A percentile compares a stretch with the other conserved stretches of the same genome.
Evolutionary conservation across 2,113 vertebrate genomes (phyloP).

Genomic region (Dendropsophus ebraccatus): DNA sequence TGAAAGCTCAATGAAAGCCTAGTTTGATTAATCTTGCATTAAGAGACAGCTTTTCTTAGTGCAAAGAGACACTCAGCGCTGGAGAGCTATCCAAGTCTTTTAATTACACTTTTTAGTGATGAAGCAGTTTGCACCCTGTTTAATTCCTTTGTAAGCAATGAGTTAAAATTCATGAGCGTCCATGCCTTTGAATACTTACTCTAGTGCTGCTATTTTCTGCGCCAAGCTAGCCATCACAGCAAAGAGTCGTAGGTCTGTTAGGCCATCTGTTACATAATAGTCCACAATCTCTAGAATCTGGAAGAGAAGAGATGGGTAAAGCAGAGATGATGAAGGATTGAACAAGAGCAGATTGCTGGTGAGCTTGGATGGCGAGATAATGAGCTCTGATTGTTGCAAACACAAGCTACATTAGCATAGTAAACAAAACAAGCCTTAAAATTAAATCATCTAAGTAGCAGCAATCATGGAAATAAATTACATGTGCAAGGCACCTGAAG

Average conservation of each 20-base stretch:
- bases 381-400: slow-evolving; percentile 69
- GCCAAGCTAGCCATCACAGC: slow-evolving; percentile 89
- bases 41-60: slow-evolving; percentile 64
- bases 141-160: slow-evolving; percentile 74
- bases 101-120: slow-evolving; percentile 79
- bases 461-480: slow-evolving; percentile 63
- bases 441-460: slow-evolving; percentile 63
- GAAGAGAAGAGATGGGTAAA: slow-evolving; percentile 69
- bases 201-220: slow-evolving; percentile 87
- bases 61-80: slow-evolving; percentile 67
- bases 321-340: slow-evolving; percentile 76
- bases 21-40: slow-evolving; percentile 73
- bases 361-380: slow-evolving; percentile 69
- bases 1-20: slow-evolving; percentile 68
- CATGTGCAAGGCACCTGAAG: slow-evolving; percentile 8
- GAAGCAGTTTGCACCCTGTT: slow-evolving; percentile 77
- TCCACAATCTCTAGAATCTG: slow-evolving; percentile 93
- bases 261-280: slow-evolving; percentile 93
- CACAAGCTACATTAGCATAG: slow-evolving; percentile 70
- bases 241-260: slow-evolving; percentile 90
- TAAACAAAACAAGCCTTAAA: slow-evolving; percentile 67
- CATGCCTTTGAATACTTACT: slow-evolving; percentile 81
- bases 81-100: slow-evolving; percentile 76
- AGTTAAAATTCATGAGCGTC: slow-evolving; percentile 83
- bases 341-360: slow-evolving; percentile 77